Evolutionary conservation across 2,888 invertebrate genomes (phyloP).

Genomic region (Dendrolimus pini): DNA sequence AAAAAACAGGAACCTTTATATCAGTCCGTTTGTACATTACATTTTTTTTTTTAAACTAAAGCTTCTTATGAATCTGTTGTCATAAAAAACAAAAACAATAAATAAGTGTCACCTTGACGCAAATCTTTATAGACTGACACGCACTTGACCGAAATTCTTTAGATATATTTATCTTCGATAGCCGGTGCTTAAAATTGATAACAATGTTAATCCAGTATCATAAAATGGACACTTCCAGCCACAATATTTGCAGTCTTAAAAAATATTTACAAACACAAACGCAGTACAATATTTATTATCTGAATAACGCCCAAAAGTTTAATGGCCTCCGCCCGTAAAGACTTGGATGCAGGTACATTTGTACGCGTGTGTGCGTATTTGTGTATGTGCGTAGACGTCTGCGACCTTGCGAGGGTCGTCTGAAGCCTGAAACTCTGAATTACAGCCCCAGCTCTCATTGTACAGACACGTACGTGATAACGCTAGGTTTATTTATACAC

Average conservation of each 20-base stretch:
- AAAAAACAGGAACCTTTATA: too few relatives aligned
- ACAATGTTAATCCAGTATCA: too few relatives aligned
- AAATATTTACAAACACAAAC: not conserved
- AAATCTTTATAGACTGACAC: too few relatives aligned
- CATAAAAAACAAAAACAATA: too few relatives aligned
- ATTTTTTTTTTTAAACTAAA: too few relatives aligned
- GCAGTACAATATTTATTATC: not conserved
- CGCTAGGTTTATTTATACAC: not conserved
- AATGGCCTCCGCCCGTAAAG: not conserved
- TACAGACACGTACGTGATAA: not conserved
- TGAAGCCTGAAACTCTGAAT: conserved; percentile 42
- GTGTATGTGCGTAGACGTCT: conserved; percentile 48
- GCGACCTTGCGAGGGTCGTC: conserved; percentile 72
- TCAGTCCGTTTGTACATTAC: too few relatives aligned
- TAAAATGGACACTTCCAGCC: too few relatives aligned
- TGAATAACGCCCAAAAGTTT: not conserved
- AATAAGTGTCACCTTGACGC: too few relatives aligned
- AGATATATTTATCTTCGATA: too few relatives aligned
- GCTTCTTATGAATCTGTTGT: too few relatives aligned
- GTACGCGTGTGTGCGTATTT: conserved; percentile 24
- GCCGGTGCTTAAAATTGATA: too few relatives aligned
- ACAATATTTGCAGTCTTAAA: not conserved
- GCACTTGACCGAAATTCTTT: too few relatives aligned
- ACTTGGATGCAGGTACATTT: conserved; percentile 25
- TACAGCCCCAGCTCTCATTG: not conserved